Percentiles rank a stretch among this genome's conserved stretches.
phyloP scores from a whole-genome alignment of 2,113 vertebrate genomes.

The Notothenia coriiceps region DNA sequence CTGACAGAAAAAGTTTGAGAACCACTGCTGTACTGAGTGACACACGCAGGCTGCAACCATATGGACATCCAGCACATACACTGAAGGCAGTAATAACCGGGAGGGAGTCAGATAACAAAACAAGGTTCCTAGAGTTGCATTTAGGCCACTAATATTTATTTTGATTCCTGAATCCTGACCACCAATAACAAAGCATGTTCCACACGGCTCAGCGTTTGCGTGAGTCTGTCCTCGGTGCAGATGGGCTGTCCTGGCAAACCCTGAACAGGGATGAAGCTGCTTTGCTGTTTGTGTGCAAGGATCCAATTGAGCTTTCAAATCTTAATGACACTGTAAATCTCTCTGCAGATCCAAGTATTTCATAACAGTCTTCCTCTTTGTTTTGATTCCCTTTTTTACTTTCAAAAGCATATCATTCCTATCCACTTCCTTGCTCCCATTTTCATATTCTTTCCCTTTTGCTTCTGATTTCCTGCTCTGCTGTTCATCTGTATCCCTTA shows the following conservation, averaged over 20 bases:
- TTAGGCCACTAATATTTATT: slow-evolving; percentile 1
- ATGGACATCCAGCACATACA: slow-evolving; percentile 22
- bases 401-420: not conserved
- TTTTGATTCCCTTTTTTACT: not conserved
- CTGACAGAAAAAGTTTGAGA: no score
- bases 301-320: slow-evolving; percentile 41
- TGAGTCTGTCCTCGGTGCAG: slow-evolving; percentile 20
- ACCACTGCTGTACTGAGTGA: not conserved
- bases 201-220: not conserved
- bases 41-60: slow-evolving; percentile 20
- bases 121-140: slow-evolving; percentile 9
- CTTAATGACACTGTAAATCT: slow-evolving; percentile 41
- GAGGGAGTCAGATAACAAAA: not conserved
- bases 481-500: slow-evolving; percentile 1
- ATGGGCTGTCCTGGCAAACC: slow-evolving; percentile 15
- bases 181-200: not conserved
- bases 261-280: slow-evolving; percentile 17
- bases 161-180: slow-evolving; percentile 7
- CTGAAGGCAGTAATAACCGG: not conserved
- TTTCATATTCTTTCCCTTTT: not conserved
- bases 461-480: not conserved
- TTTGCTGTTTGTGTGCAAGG: slow-evolving; percentile 17
- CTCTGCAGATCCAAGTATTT: slow-evolving; percentile 29
- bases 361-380: slow-evolving; percentile 2
- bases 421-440: no score